Conservation (phyloP, 2,888 invertebrate species). For the Aelia acuminata region DNA sequence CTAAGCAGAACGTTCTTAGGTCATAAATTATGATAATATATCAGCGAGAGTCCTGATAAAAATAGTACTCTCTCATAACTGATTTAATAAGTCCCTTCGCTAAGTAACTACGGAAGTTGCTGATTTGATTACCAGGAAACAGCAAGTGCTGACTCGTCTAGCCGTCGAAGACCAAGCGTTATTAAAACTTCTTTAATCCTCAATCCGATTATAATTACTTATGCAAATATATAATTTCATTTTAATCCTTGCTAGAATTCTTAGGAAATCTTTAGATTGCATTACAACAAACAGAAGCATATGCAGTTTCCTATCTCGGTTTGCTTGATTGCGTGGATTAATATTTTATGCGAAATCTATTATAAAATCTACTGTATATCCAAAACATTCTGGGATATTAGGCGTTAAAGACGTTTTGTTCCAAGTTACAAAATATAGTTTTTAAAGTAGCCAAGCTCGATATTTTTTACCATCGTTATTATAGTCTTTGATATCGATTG, state of each 20-base stretch:
- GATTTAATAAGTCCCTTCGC: constrained; percentile 30
- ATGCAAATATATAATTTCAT: background rate
- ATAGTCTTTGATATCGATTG: background rate
- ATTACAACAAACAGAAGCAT: no score
- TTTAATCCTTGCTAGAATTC: no score
- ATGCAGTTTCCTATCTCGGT: no score
- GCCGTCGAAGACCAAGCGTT: no score
- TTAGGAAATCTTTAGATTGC: no score
- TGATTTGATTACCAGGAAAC: constrained; percentile 10
- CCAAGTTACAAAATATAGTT: no score
- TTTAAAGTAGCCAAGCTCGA: background rate
- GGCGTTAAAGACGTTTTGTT: no score
- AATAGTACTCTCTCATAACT: background rate
- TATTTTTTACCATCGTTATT: background rate
- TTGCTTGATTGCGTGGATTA: no score
- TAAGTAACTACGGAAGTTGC: constrained; percentile 30
- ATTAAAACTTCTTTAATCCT: background rate
- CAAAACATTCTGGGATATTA: no score
- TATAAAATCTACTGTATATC: no score
- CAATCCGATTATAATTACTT: background rate
- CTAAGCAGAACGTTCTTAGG: background rate
- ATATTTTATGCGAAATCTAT: no score
- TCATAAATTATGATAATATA: constrained; percentile 18
- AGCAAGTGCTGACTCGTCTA: constrained; percentile 3
- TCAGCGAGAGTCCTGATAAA: background rate